Conservation (phyloP, 1,140 invertebrate genomes). For the Drosophila athabasca region DNA sequence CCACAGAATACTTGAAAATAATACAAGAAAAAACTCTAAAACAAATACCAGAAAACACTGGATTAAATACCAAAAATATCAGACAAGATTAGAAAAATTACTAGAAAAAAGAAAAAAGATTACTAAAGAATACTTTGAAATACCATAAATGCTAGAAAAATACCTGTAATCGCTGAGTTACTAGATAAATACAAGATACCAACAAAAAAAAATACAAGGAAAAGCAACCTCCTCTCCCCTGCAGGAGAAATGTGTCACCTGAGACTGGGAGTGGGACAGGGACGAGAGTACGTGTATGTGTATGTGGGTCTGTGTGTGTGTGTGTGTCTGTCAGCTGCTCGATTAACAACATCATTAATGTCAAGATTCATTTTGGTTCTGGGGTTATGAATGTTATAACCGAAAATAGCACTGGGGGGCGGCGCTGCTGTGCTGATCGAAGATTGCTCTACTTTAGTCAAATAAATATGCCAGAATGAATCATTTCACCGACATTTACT, state of each 20-base stretch:
- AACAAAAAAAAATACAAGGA: too few relatives aligned
- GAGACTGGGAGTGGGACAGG: too few relatives aligned
- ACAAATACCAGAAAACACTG: too few relatives aligned
- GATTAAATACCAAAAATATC: background rate
- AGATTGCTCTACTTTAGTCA: constrained; percentile 52
- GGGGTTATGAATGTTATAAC: constrained; percentile 41
- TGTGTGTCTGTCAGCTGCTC: constrained; percentile 19
- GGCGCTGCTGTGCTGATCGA: constrained; percentile 28
- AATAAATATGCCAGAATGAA: constrained; percentile 49
- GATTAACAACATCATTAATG: constrained; percentile 74
- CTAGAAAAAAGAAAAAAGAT: background rate
- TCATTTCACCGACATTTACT: constrained; percentile 14
- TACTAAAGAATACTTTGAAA: background rate
- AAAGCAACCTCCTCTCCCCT: background rate
- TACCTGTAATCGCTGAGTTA: too few relatives aligned
- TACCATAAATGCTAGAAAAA: background rate
- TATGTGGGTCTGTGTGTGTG: too few relatives aligned
- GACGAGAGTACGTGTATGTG: too few relatives aligned
- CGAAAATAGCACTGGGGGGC: constrained; percentile 24
- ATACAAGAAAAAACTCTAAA: too few relatives aligned
- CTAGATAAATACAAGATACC: too few relatives aligned
- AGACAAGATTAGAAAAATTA: background rate
- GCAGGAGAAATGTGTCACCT: constrained; percentile 55
- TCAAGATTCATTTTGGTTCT: constrained; percentile 40
- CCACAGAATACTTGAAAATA: too few relatives aligned